phyloP scores from a whole-genome alignment of 2,888 invertebrate species.

The Papilio demoleus region DNA sequence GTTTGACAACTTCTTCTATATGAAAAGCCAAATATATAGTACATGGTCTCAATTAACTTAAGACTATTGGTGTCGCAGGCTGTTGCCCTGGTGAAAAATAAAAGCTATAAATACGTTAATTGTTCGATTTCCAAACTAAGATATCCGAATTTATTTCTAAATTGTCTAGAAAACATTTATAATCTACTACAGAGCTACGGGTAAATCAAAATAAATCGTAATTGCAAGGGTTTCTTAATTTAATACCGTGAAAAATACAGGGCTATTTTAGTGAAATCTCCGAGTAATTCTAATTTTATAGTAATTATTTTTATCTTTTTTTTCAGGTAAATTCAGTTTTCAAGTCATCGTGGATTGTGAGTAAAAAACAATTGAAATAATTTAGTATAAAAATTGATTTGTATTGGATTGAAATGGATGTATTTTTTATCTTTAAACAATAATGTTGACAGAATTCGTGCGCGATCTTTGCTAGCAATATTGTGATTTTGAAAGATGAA shows the following conservation, averaged over 20 bases:
- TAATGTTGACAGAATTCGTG: constrained; percentile 26
- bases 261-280: neutral
- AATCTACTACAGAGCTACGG: neutral
- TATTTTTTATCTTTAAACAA: constrained; percentile 1
- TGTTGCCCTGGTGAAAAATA: no score
- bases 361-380: constrained; percentile 21
- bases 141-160: neutral
- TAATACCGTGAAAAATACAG: neutral
- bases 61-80: no score
- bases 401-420: constrained; percentile 5
- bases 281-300: constrained; percentile 21
- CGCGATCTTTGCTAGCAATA: constrained; percentile 1
- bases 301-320: constrained; percentile 17
- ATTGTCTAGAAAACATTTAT: neutral
- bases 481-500: constrained; percentile 16
- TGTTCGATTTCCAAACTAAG: neutral
- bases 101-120: no score
- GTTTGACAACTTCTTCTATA: no score
- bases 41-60: no score
- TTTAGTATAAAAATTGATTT: constrained; percentile 23
- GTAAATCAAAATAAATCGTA: neutral
- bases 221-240: neutral
- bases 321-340: constrained; percentile 31
- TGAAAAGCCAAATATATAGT: no score
- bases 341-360: constrained; percentile 16